A percentile compares a stretch with the other conserved stretches of the same genome.
phyloP scores from a whole-genome alignment of 2,888 invertebrate genomes.

The Clunio marinus region DNA sequence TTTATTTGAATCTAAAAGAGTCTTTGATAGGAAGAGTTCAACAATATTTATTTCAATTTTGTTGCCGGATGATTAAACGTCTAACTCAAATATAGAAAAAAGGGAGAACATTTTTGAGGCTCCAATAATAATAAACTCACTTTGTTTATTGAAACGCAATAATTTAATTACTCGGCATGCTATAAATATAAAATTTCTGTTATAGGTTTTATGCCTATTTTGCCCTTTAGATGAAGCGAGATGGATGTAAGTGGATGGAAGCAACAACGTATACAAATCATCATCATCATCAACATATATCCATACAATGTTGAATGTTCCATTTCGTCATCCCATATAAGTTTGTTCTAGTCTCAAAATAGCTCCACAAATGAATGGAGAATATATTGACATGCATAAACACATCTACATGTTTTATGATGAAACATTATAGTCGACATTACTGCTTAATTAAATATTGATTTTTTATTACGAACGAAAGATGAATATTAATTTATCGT shows the following conservation, averaged over 20 bases:
- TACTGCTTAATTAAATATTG: slow-evolving; percentile 39
- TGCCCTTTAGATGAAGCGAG: neutral
- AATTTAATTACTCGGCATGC: slow-evolving; percentile 36
- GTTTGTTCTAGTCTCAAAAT: too few species aligned
- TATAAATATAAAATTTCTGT: slow-evolving; percentile 25
- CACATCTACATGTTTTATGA: slow-evolving; percentile 25
- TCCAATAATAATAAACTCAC: slow-evolving; percentile 36
- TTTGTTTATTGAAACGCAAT: slow-evolving; percentile 39
- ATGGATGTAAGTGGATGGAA: slow-evolving; percentile 4
- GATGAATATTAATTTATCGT: slow-evolving; percentile 35
- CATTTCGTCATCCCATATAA: neutral
- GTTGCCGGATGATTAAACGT: slow-evolving; percentile 25
- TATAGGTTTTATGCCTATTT: neutral
- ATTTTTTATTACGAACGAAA: slow-evolving; percentile 37
- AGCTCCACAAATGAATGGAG: neutral
- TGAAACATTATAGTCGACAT: slow-evolving; percentile 28
- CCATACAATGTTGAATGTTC: neutral
- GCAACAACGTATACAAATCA: slow-evolving; percentile 35
- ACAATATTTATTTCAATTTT: slow-evolving; percentile 6
- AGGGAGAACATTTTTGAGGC: too few species aligned
- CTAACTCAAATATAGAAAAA: slow-evolving; percentile 13
- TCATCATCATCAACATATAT: slow-evolving; percentile 11
- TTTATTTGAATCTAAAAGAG: neutral
- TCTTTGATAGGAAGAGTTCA: slow-evolving; percentile 7
- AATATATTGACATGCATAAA: neutral